Base-by-base conservation (phyloP, 2,888 invertebrate species). In the Drosophila cyrtoloma region DNA sequence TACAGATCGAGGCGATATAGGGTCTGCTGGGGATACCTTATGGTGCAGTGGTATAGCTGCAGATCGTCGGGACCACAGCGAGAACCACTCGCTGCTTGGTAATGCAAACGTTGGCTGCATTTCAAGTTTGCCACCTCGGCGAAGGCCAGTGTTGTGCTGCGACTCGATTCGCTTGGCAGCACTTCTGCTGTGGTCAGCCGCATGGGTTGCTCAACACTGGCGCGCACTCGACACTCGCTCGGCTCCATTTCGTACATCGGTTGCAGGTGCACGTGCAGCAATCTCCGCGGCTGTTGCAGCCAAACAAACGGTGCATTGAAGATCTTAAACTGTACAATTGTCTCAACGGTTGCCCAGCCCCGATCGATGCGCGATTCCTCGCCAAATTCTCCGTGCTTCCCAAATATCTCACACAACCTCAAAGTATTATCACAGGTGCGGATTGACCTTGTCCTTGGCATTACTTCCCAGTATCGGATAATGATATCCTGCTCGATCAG, bases 1-100 rank as follows among this genome's bases (percentile, higher is more conserved):
- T 96, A 98, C 88, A 97, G 95, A 94, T 98, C 97, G 73, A 98
- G 94, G 79, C 97, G 95, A 92, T 96, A 97, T 32, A 97, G 97
- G 92, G 97, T 95, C 75, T 95, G 95, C 86, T 96, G 95, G n/a
- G 96, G 95, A 88, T 96, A 95, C 47, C 95, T 94, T 33, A 97
- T 95, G 70, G 95, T 95, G 37, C 96, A 95, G 93, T 97, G 97
- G 90, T 97, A 96, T 64, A 97, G 94, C 65, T 98, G 93, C 92
- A 96, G 95, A 92, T 97, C 97, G 89, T 96, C 95, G 42, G 95
- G 94, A 71, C 95, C 95, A 91, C 96, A 97, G 81, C 95, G 94
- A 78, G 95, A 95, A 9, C 98, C 98, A 94, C 97, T 97, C 89
- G 96, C 96, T 28, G 95, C 95, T 93, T 98, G 98, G 22, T 94